Evolutionary conservation across 2,113 vertebrate species (phyloP), one percentile per base, ranked within the genome.

Genomic region (Setophaga kirtlandii): DNA sequence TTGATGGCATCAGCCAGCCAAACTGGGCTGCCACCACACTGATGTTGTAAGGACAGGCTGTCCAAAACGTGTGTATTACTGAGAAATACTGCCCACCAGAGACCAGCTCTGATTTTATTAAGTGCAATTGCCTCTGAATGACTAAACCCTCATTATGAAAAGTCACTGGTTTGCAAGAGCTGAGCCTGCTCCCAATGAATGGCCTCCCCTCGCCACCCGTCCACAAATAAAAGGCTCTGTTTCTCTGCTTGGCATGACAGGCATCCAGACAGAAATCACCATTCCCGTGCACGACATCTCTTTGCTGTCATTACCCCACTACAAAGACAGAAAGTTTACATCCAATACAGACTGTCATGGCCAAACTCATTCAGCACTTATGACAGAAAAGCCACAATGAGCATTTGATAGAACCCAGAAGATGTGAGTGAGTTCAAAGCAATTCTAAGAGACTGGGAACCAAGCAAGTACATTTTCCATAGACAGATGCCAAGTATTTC

Each of bases 401-500:
- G 83, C 37, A 14, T 90, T 89, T 95, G 90, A 96, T 91, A 88
- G 92, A 90, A 92, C 94, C 90, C 96, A 95, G 92, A 93, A 96
- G 96, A 95, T 67, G 64, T 56, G 50, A 93, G 75, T 0, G 22
- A 94, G 93, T 96, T 97, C 95, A 97, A 96, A 96, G 96, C 88
- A 68, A 78, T 92, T 90, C 88, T 87, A 86, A 91, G 87, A 93
- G 93, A 79, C 93, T 94, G 81, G 80, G 93, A 96, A 92, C 69
- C 53, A 90, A 93, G 86, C 60, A 87, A 96, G 86, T 60, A 93
- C 58, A 84, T 84, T 94, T 95, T 96, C 94, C 94, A 87, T 23
- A 89, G 96, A 93, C 69, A 86, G 86, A 95, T 92, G 94, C 96
- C 94, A 97, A 96, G 83, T 88, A 92, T 93, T 93, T 95, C 89